phyloP scores from a whole-genome alignment of 1,140 invertebrate species.

The Portunus trituberculatus region DNA sequence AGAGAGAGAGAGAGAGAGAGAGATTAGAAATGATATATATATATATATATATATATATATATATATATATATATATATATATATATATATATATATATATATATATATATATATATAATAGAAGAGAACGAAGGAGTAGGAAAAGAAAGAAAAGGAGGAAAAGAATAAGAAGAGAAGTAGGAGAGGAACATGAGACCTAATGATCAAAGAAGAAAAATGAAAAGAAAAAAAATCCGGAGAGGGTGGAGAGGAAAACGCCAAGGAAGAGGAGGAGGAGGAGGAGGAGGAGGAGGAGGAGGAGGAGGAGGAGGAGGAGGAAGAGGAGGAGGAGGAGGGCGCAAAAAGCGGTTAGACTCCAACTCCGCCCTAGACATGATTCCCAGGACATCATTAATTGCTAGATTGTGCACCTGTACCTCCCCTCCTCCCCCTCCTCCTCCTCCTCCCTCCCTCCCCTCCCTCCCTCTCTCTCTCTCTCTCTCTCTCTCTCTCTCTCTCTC shows the following conservation, averaged over 20 bases:
- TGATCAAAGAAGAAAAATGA: background rate
- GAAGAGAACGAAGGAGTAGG: no score
- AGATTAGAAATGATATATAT: background rate
- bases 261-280: background rate
- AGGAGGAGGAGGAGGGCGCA: background rate
- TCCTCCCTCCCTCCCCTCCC: background rate
- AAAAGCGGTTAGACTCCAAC: background rate
- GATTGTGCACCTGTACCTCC: no score
- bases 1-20: constrained; percentile 11
- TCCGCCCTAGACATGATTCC: constrained; percentile 5
- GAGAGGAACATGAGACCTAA: background rate
- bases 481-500: no score
- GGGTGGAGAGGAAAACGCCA: background rate
- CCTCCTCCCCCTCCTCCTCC: background rate
- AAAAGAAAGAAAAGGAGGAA: background rate
- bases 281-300: background rate
- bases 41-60: no score
- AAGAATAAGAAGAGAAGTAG: background rate
- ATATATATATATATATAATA: no score
- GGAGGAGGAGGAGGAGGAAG: background rate
- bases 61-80: no score
- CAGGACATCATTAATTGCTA: constrained; percentile 8
- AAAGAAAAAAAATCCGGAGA: background rate
- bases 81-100: no score
- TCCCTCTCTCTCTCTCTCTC: constrained; percentile 1